A percentile compares a stretch with the other conserved stretches of the same genome.
phyloP scores from a whole-genome alignment of 2,797 vertebrate species.

The Xyrichtys novacula region DNA sequence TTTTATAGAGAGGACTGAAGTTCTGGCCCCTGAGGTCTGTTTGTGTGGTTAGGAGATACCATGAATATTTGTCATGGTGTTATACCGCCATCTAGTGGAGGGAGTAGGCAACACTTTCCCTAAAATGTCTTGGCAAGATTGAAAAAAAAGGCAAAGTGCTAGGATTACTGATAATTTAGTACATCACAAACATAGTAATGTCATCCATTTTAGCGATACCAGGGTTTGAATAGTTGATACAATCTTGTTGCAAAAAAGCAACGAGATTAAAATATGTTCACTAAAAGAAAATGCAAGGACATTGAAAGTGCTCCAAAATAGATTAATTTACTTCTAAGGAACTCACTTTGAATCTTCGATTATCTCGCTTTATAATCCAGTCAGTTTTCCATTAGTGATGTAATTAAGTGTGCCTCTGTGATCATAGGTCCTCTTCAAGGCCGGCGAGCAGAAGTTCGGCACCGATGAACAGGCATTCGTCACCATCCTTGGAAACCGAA shows the following conservation, averaged over 20 bases:
- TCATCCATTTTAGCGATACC: too few species aligned
- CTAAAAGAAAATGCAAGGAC: too few species aligned
- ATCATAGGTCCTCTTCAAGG: conserved; percentile 89
- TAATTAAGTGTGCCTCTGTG: conserved; percentile 12
- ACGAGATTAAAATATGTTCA: too few species aligned
- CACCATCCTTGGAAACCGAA: conserved; percentile 94
- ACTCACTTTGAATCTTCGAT: not conserved
- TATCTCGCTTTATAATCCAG: too few species aligned
- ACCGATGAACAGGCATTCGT: conserved; percentile 97
- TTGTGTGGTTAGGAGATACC: not conserved
- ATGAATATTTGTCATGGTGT: not conserved
- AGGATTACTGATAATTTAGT: too few species aligned
- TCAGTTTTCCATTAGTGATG: not conserved
- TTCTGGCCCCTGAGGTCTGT: not conserved
- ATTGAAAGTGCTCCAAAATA: too few species aligned
- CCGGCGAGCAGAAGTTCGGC: conserved; percentile 94
- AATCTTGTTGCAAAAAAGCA: too few species aligned
- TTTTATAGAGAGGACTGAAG: conserved; percentile 14
- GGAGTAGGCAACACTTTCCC: not conserved
- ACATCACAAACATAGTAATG: too few species aligned
- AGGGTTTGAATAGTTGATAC: not conserved
- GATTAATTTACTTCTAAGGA: too few species aligned
- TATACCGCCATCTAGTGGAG: conserved; percentile 41
- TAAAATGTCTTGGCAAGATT: not conserved
- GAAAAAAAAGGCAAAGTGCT: not conserved